Evolutionary conservation across 2,888 invertebrate species (phyloP).

Genomic region (Eulithis prunata): DNA sequence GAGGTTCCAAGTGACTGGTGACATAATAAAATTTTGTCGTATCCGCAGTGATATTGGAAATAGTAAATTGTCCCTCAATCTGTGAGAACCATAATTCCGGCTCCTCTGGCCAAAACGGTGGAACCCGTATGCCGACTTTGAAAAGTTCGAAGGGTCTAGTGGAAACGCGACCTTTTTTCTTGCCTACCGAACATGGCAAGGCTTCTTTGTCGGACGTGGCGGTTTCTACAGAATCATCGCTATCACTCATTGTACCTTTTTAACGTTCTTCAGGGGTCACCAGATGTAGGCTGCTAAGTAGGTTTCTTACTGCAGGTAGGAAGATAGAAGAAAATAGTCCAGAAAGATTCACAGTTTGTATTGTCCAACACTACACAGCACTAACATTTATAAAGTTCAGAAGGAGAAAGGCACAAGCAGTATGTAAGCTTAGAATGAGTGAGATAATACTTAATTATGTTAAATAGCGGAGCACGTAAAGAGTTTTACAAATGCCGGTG

Average conservation of each 20-base stretch:
- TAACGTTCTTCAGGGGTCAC: constrained; percentile 4
- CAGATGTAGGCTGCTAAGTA: background rate
- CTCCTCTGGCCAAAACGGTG: constrained; percentile 15
- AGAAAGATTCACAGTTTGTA: too few relatives aligned
- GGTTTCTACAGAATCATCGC: background rate
- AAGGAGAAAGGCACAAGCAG: too few relatives aligned
- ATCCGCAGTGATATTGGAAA: constrained; percentile 9
- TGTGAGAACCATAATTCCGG: constrained; percentile 17
- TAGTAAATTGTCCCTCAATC: constrained; percentile 10
- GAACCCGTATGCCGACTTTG: constrained; percentile 9
- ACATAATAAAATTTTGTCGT: constrained; percentile 15
- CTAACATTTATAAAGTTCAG: too few relatives aligned
- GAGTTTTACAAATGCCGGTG: too few relatives aligned
- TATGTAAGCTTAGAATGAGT: too few relatives aligned
- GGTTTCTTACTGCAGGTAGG: too few relatives aligned
- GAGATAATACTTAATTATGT: too few relatives aligned
- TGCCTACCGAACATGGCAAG: background rate
- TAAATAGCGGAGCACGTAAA: too few relatives aligned
- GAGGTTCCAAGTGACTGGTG: constrained; percentile 11
- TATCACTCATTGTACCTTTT: constrained; percentile 6
- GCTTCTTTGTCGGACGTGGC: background rate
- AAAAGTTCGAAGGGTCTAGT: background rate
- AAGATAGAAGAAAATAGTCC: too few relatives aligned
- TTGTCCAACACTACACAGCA: too few relatives aligned
- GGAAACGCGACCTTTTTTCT: background rate